Base-by-base conservation (phyloP, 2,888 invertebrate genomes). In the Herminia tarsipennalis region DNA sequence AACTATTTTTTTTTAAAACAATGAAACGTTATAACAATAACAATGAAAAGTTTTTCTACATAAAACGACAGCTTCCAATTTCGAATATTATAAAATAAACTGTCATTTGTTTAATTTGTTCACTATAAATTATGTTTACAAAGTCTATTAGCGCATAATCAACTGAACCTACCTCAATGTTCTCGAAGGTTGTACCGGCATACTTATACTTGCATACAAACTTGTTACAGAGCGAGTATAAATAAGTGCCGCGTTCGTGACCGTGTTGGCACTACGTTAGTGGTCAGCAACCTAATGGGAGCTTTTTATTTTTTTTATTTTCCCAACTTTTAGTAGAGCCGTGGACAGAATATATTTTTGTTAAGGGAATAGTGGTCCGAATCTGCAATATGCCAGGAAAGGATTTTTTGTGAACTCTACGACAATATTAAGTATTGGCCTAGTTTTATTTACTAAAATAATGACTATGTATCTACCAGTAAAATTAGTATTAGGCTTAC, bases 131-230 rank as follows among this genome's bases (percentile, higher is more conserved):
- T n/a, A n/a, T n/a, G n/a, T n/a, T n/a, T n/a, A n/a, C n/a, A n/a
- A n/a, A n/a, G n/a, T n/a, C n/a, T n/a, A n/a, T n/a, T n/a, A n/a
- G n/a, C n/a, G n/a, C n/a, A n/a, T n/a, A 62, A 68, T 56, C 40
- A 47, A 44, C 14, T 37, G 46, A 28, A 64, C 66, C 68, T 64
- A 49, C 54, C 63, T 55, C 66, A 63, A 63, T 38, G 33, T 29
- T 35, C 20, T 21, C 2, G 10, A 9, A 22, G 22, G 36, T 37
- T 21, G 13, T n/a, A 37, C 5, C 12, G 17, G 17, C n/a, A 45
- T 13, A 17, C 37, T 32, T 25, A 12, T 16, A 24, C 35, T 13
- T 12, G 29, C 17, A 28, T 22, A 39, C 24, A 45, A 39, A 46
- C 46, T 25, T 24, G 35, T 40, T 46, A 24, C 21, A 13, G 24